phyloP scores from a whole-genome alignment of 1,140 invertebrate species.

The Globodera rostochiensis region DNA sequence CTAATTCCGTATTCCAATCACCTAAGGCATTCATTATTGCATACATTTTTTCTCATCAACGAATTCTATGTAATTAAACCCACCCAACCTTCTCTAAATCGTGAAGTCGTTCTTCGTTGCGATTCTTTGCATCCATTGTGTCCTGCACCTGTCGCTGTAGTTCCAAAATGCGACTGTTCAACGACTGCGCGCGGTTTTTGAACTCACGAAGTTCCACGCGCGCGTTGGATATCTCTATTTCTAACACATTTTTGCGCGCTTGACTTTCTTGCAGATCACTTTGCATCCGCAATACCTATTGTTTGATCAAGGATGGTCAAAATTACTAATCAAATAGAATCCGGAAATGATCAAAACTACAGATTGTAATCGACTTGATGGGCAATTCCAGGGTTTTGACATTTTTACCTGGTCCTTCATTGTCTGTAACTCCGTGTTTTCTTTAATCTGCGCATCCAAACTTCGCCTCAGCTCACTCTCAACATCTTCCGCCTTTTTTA shows the following conservation, averaged over 20 bases:
- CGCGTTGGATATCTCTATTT: slow-evolving; percentile 53
- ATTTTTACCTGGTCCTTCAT: slow-evolving; percentile 49
- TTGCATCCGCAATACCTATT: slow-evolving; percentile 55
- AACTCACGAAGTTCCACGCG: slow-evolving; percentile 60
- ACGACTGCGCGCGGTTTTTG: slow-evolving; percentile 59
- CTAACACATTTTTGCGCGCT: slow-evolving; percentile 54
- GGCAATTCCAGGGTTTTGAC: neutral
- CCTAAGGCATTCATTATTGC: slow-evolving; percentile 3
- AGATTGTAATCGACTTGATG: neutral
- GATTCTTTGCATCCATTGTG: slow-evolving; percentile 57
- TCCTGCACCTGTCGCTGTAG: slow-evolving; percentile 64
- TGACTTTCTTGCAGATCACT: slow-evolving; percentile 57
- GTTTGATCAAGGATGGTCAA: neutral
- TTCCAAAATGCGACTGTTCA: slow-evolving; percentile 57
- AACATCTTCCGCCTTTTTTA: slow-evolving; percentile 55
- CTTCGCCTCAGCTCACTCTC: slow-evolving; percentile 57
- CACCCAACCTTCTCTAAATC: slow-evolving; percentile 55
- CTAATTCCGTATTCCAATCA: neutral
- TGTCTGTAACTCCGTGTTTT: slow-evolving; percentile 48
- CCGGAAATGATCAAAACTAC: too few species aligned
- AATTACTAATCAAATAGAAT: neutral
- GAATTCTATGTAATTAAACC: too few species aligned
- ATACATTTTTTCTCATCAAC: neutral
- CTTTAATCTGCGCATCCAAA: slow-evolving; percentile 50
- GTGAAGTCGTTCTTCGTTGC: slow-evolving; percentile 58